Percentiles rank a stretch among this genome's conserved stretches.
Evolutionary conservation across 2,113 vertebrate species (phyloP).

Genomic region (Garra rufa): DNA sequence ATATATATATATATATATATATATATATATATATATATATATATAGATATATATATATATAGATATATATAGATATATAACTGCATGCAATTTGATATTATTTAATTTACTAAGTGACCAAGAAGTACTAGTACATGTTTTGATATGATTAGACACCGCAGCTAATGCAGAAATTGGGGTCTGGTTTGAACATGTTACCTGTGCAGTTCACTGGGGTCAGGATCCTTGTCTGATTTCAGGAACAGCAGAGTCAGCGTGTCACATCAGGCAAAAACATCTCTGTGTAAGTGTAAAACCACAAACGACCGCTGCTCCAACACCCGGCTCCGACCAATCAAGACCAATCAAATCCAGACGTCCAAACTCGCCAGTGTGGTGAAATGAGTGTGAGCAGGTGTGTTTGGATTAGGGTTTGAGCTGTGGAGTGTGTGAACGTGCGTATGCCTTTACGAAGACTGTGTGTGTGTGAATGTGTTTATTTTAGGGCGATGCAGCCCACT

Average conservation of each 20-base stretch:
- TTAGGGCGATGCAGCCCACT: not conserved
- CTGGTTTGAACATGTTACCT: conserved; percentile 3
- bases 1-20: too few relatives aligned
- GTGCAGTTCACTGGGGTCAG: conserved; percentile 3
- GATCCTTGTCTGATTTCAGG: conserved; percentile 20
- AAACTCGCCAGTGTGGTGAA: conserved; percentile 36
- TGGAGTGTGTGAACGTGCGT: conserved; percentile 7
- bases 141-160: not conserved
- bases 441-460: conserved; percentile 1
- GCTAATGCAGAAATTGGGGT: not conserved
- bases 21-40: too few relatives aligned
- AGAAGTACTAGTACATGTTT: not conserved
- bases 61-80: too few relatives aligned
- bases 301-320: conserved; percentile 8
- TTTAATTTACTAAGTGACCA: not conserved
- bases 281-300: conserved; percentile 31
- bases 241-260: conserved; percentile 31
- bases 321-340: not conserved
- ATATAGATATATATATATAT: too few relatives aligned
- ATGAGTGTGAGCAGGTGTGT: conserved; percentile 54
- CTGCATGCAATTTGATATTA: not conserved
- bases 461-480: conserved; percentile 23
- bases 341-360: conserved; percentile 40
- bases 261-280: conserved; percentile 19
- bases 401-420: conserved; percentile 43